Evolutionary conservation across 2,113 vertebrate genomes (phyloP).

Genomic region (Murina feae): DNA sequence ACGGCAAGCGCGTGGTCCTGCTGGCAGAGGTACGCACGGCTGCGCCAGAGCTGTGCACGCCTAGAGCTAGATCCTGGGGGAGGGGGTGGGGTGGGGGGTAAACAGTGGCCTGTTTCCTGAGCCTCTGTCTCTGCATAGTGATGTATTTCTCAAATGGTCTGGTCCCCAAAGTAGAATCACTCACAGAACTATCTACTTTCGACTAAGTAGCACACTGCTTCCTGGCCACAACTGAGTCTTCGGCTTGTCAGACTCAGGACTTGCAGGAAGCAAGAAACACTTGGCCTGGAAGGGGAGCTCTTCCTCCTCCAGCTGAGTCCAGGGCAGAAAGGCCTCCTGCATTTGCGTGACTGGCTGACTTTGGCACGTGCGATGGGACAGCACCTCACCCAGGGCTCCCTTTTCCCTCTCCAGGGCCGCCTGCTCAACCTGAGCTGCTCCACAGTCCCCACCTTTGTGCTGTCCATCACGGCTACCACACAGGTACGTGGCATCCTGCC

Average conservation of each 20-base stretch:
- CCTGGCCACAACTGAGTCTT: neutral
- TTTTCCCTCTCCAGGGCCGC: conserved; percentile 86
- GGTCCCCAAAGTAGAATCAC: neutral
- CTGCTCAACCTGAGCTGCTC: conserved; percentile 98
- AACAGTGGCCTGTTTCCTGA: neutral
- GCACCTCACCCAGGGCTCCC: neutral
- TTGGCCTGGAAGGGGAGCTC: neutral
- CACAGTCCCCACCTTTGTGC: conserved; percentile 96
- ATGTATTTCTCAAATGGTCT: neutral
- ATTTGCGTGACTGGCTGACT: neutral
- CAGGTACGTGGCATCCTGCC: conserved; percentile 83
- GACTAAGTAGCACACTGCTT: neutral
- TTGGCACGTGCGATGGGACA: neutral
- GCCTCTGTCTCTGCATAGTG: neutral
- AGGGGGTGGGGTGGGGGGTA: neutral
- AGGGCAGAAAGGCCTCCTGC: neutral
- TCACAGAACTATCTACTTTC: neutral
- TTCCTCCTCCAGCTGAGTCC: neutral
- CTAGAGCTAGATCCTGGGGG: neutral
- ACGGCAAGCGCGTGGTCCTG: conserved; percentile 95
- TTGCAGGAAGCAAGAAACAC: neutral
- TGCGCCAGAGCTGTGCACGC: too few species aligned
- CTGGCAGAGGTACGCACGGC: conserved; percentile 90
- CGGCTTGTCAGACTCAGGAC: neutral
- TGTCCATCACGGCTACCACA: conserved; percentile 98